Conservation (phyloP, 2,888 invertebrate genomes). For the Pyrochroa serraticornis region DNA sequence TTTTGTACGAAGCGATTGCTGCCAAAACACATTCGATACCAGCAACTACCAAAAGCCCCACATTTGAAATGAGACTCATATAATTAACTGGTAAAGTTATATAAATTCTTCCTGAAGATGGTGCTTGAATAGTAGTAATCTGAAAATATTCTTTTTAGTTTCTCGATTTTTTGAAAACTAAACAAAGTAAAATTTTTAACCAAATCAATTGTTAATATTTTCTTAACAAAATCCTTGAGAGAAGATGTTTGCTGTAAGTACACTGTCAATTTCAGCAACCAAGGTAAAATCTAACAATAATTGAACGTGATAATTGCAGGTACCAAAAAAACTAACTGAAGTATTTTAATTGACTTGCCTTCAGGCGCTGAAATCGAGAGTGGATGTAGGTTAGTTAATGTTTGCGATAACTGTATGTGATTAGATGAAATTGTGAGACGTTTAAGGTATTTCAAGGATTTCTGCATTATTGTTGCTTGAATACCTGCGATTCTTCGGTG, state of each 20-base stretch:
- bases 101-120: conserved; percentile 23
- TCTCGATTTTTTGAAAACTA: too few relatives aligned
- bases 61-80: conserved; percentile 67
- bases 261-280: too few relatives aligned
- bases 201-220: too few relatives aligned
- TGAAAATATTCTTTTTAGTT: conserved; percentile 2
- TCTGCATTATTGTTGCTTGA: neutral
- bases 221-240: too few relatives aligned
- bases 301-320: too few relatives aligned
- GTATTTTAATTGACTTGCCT: conserved; percentile 19
- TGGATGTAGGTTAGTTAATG: conserved; percentile 16
- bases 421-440: neutral
- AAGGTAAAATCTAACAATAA: too few relatives aligned
- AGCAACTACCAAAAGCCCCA: conserved; percentile 64
- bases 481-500: conserved; percentile 36
- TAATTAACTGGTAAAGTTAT: conserved; percentile 58
- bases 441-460: conserved; percentile 15
- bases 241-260: too few relatives aligned
- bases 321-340: neutral
- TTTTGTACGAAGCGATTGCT: conserved; percentile 62
- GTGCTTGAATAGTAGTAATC: conserved; percentile 11
- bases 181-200: too few relatives aligned
- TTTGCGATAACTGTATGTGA: neutral
- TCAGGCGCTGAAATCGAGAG: conserved; percentile 21
- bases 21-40: conserved; percentile 64